Evolutionary conservation across 2,797 vertebrate genomes (phyloP), one percentile per base, ranked within the genome.

Genomic region (Sebastes diploproa): DNA sequence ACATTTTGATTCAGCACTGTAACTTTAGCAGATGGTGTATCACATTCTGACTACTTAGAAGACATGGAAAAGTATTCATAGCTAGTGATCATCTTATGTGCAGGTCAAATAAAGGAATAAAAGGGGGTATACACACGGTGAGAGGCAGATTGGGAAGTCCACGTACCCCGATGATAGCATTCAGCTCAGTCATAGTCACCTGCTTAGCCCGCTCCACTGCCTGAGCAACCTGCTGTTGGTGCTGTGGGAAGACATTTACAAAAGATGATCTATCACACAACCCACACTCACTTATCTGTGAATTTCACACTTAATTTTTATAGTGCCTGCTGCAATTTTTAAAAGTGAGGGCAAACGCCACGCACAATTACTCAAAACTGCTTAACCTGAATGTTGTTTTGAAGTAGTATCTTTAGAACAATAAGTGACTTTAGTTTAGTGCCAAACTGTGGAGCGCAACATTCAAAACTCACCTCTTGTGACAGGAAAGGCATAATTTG

Each of bases 401-500:
- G 9, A 63, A 75, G 67, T 7, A 20, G 46, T 61, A 68, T 76
- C 83, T 77, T 59, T 56, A 52, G n/a, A 81, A 83, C 73, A 75
- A 81, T 59, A 59, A 14, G 30, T 20, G 20, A 56, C 54, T 71
- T 75, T 32, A 59, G 20, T 75, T 73, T 30, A n/a, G 25, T 12
- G 20, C 25, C 38, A 7, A 82, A 85, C 46, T 62, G 69, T 80
- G 65, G 6, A 32, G 60, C 71, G 60, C 29, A 4, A 23, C 60
- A 66, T 77, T 81, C 60, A 78, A 63, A 81, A 89, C 96, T 97
- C 95, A 99, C 98, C 98, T 99, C 98, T 95, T 99, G 98, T 94
- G 98, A 99, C 96, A 99, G 95, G 95, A 99, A 99, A 88, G 98
- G 98, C 97, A 99, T 99, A 92, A 99, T 98, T 96, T 99, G 98